Evolutionary conservation across 1,140 invertebrate species (phyloP), one percentile per base, ranked within the genome.

Genomic region (Tetranychus cinnabarinus): DNA sequence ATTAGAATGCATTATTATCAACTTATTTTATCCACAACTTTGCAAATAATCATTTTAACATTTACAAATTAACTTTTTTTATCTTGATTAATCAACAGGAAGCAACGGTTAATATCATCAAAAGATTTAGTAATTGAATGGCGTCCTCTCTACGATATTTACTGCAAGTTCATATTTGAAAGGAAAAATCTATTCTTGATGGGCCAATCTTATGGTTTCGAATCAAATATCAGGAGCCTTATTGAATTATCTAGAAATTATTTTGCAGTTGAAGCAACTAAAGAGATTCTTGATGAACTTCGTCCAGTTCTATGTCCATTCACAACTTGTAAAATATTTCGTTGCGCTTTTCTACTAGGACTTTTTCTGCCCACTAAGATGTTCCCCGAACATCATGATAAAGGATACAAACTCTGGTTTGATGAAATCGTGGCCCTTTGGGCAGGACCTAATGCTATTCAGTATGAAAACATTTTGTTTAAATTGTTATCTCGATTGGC

Each of bases 261-360:
- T 72, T 89, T 89, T 68, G 76, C 81, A 5, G 67, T 78, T 31
- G 71, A 73, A 31, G 80, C 88, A 1, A 91, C 88, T 0, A 78
- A 82, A 72, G 89, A 95, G 74, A 90, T 96, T 67, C 70, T 95
- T 60, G 84, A 85, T 64, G 82, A 87, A 72, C 79, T 86, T 67
- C 75, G 83, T 59, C 88, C 88, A 15, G 74, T 78, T 61, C 68
- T 89, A 66, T 83, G 82, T 73, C 80, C 86, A 61, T 77, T 72
- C 71, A 73, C 86, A 70, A 81, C 82, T 67, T 60, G 69, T 61
- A 74, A 77, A 66, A 79, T 83, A 72, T 64, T 75, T 45, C 70
- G 76, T 64, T 77, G 77, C 3, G 73, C 88, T 58, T 74, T 77
- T 59, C 76, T 79, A 63, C 72, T 89, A 36, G 78, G 82, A 42